These are phyloP conservation scores for Eumacrocentrus americanus DNA, from an alignment of 2,888 invertebrate species.

Conservation along the genomic window DNA sequence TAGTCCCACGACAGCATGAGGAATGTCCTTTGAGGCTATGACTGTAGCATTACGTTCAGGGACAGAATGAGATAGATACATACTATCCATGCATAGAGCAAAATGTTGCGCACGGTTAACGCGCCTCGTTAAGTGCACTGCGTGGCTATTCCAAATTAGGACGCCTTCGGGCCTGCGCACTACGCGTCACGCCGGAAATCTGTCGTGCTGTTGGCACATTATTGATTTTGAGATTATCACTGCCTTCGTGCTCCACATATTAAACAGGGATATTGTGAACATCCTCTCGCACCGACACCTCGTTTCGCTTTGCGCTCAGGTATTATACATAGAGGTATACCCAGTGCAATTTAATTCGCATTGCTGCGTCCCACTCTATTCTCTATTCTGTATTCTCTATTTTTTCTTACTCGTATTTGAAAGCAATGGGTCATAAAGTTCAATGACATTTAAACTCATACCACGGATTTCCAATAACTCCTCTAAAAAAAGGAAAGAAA, in stretches of 20 bases:
- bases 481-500: slow-evolving; percentile 8
- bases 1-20: background rate
- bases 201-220: slow-evolving; percentile 46
- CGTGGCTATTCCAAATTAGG: slow-evolving; percentile 42
- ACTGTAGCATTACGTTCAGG: background rate
- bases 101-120: slow-evolving; percentile 36
- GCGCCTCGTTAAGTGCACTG: slow-evolving; percentile 39
- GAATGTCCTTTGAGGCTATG: background rate
- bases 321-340: too few relatives aligned
- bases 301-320: slow-evolving; percentile 23
- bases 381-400: background rate
- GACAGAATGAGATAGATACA: background rate
- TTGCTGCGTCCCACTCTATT: background rate
- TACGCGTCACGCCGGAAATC: slow-evolving; percentile 35
- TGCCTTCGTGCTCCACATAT: slow-evolving; percentile 45
- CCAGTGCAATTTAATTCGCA: slow-evolving; percentile 5
- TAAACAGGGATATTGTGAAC: slow-evolving; percentile 43
- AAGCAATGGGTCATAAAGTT: slow-evolving; percentile 15
- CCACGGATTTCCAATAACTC: slow-evolving; percentile 32
- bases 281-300: slow-evolving; percentile 28
- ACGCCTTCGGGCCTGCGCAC: slow-evolving; percentile 39
- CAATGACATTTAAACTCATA: slow-evolving; percentile 22
- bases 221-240: slow-evolving; percentile 60
- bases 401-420: background rate
- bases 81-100: too few relatives aligned